A percentile compares a stretch with the other conserved stretches of the same genome.
phyloP scores from a whole-genome alignment of 2,888 invertebrate genomes.

The Phortica okadai region DNA sequence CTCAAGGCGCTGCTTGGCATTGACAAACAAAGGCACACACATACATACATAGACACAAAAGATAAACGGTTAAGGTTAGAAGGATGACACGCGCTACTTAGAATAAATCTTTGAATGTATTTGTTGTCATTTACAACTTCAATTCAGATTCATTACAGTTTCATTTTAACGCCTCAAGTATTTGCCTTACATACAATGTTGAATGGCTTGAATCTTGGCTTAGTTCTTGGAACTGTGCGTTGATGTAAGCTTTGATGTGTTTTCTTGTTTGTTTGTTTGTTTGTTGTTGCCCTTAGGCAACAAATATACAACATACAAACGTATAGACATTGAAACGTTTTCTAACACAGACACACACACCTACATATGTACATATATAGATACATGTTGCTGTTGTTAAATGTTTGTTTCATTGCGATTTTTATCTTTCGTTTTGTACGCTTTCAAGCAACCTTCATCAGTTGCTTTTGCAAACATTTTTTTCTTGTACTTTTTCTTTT shows the following conservation, averaged over 20 bases:
- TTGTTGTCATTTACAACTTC: not conserved
- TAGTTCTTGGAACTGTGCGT: not conserved
- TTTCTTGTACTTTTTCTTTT: no score
- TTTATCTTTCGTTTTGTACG: not conserved
- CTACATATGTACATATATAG: no score
- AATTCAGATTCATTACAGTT: slow-evolving; percentile 2
- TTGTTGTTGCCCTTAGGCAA: not conserved
- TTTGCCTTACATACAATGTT: not conserved
- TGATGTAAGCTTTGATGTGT: not conserved
- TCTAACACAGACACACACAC: no score
- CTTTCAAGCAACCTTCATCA: no score
- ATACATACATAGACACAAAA: not conserved
- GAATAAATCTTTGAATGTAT: not conserved
- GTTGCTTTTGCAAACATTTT: no score
- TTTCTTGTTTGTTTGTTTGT: not conserved
- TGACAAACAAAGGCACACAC: not conserved
- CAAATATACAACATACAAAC: no score
- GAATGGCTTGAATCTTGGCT: not conserved
- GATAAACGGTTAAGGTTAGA: no score
- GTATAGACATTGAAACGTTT: no score
- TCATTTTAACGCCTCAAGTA: slow-evolving; percentile 6
- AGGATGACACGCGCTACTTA: no score
- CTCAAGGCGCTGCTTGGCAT: not conserved
- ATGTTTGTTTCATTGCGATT: not conserved
- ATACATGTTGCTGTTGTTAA: no score